These are phyloP conservation scores for Ceramica pisi DNA, from an alignment of 2,888 invertebrate species.

Conservation along the genomic window DNA sequence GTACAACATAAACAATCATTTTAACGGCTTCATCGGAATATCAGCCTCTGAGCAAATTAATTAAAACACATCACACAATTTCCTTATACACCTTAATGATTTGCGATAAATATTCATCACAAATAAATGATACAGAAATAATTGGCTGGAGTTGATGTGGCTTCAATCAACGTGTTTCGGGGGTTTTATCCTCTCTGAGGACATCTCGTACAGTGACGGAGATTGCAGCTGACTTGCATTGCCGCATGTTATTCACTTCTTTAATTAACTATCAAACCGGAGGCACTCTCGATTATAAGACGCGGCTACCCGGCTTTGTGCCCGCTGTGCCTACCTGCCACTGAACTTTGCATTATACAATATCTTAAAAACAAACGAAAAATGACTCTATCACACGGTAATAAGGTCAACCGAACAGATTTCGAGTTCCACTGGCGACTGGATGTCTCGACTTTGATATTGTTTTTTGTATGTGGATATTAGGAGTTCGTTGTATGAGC, in stretches of 20 bases:
- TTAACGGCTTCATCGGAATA: constrained; percentile 56
- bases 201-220: constrained; percentile 74
- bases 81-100: constrained; percentile 58
- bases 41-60: constrained; percentile 44
- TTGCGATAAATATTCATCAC: constrained; percentile 52
- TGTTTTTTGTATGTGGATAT: constrained; percentile 80
- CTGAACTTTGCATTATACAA: constrained; percentile 68
- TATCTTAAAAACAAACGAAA: constrained; percentile 70
- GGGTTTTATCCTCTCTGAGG: constrained; percentile 72
- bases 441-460: constrained; percentile 86
- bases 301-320: constrained; percentile 88
- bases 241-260: constrained; percentile 88
- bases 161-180: constrained; percentile 18
- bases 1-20: constrained; percentile 53
- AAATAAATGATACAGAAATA: constrained; percentile 50
- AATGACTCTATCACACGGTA: constrained; percentile 66
- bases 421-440: constrained; percentile 78
- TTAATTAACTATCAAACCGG: constrained; percentile 90
- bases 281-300: constrained; percentile 88
- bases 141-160: constrained; percentile 41
- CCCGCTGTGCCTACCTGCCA: constrained; percentile 79
- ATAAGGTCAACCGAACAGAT: constrained; percentile 68
- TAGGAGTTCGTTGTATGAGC: constrained; percentile 77
- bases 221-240: constrained; percentile 88
- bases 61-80: constrained; percentile 53